These are phyloP conservation scores for Onychomys arenicola DNA, from an alignment of 2,797 vertebrate genomes.

Conservation along the genomic window DNA sequence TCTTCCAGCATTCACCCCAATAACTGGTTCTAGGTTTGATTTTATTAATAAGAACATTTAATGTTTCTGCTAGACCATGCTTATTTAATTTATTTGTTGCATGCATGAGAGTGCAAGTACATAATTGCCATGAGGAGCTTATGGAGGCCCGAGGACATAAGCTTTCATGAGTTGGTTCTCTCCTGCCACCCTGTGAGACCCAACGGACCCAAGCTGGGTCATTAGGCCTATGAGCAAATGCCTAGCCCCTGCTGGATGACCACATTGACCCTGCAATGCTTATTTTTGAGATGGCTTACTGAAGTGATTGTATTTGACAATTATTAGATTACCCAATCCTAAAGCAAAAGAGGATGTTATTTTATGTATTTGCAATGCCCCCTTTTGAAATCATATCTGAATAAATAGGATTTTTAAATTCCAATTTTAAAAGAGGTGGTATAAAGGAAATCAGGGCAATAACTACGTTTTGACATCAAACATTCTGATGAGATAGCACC, in stretches of 20 bases:
- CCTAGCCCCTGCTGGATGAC: background rate
- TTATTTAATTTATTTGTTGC: background rate
- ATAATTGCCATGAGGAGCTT: too few species aligned
- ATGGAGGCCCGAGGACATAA: background rate
- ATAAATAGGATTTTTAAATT: slow-evolving; percentile 58
- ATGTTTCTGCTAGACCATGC: too few species aligned
- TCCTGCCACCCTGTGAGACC: background rate
- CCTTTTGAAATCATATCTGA: background rate
- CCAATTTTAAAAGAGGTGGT: slow-evolving; percentile 65
- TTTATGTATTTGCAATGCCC: background rate
- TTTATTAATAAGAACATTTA: too few species aligned
- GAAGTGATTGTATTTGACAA: slow-evolving; percentile 27
- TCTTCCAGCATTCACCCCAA: too few species aligned
- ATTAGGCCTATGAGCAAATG: background rate
- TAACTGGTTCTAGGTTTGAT: too few species aligned
- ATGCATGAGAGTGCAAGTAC: background rate
- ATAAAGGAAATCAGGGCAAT: slow-evolving; percentile 56
- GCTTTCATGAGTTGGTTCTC: background rate
- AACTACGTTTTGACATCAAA: slow-evolving; percentile 63
- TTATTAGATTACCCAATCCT: background rate
- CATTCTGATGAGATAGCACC: slow-evolving; percentile 63
- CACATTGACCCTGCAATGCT: background rate
- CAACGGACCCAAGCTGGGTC: background rate
- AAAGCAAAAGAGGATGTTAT: background rate
- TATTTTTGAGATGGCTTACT: slow-evolving; percentile 46